These are phyloP conservation scores for Taenioides sp. DNA, from an alignment of 2,797 vertebrate genomes.

Conservation along the genomic window DNA sequence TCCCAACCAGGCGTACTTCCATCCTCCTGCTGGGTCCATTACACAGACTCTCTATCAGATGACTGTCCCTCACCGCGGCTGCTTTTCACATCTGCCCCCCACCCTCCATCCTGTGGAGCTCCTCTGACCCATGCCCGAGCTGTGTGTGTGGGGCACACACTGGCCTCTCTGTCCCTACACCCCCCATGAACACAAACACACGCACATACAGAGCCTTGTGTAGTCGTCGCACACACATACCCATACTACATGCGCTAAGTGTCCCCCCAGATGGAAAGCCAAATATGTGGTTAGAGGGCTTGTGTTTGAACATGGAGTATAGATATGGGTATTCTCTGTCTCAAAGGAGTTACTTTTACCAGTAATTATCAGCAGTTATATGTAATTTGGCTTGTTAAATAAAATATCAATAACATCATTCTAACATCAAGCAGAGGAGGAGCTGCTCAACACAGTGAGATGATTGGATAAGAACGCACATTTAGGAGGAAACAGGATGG, in stretches of 20 bases:
- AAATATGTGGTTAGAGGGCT: slow-evolving; percentile 42
- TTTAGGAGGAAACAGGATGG: too few species aligned
- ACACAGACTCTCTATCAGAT: slow-evolving; percentile 33
- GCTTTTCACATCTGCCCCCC: slow-evolving; percentile 46
- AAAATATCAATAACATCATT: not conserved
- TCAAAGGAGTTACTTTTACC: not conserved
- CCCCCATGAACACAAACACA: slow-evolving; percentile 60
- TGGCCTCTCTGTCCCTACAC: slow-evolving; percentile 48
- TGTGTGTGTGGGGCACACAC: slow-evolving; percentile 50
- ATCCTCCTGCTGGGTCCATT: slow-evolving; percentile 46
- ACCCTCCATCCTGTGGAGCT: slow-evolving; percentile 52
- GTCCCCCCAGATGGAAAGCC: slow-evolving; percentile 58
- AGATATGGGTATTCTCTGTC: slow-evolving; percentile 7
- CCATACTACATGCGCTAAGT: slow-evolving; percentile 23
- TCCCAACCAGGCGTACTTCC: slow-evolving; percentile 33
- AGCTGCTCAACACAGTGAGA: too few species aligned
- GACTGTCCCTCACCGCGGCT: slow-evolving; percentile 39
- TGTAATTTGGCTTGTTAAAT: too few species aligned
- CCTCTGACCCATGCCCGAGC: slow-evolving; percentile 59
- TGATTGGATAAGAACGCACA: too few species aligned
- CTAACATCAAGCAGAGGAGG: not conserved
- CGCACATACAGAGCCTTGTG: slow-evolving; percentile 56
- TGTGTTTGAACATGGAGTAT: slow-evolving; percentile 12
- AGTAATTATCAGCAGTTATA: too few species aligned
- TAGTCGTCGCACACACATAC: slow-evolving; percentile 17